Evolutionary conservation across 2,797 vertebrate genomes (phyloP), one percentile per base, ranked within the genome.

Genomic region (Melanogrammus aeglefinus): DNA sequence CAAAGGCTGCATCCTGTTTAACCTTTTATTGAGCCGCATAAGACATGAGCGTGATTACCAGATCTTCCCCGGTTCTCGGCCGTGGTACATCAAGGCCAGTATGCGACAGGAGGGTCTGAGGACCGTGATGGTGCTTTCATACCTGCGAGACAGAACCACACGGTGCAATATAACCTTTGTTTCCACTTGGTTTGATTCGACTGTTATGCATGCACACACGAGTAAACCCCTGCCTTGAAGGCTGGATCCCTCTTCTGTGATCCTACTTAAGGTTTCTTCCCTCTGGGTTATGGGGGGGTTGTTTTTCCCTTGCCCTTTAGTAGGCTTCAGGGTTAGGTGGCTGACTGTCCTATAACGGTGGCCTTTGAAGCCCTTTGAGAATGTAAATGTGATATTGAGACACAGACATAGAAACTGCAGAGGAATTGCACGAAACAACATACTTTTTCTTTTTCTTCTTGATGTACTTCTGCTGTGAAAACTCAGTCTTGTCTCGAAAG

Each of bases 361-460:
- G 14, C 13, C 41, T 44, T 4, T 44, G 41, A 44, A 44, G 38
- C 38, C 9, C 38, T 39, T 39, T 39, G 38, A 39, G 38, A 39
- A 39, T 9, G 38, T 39, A 9, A 39, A 39, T 39, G 38, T 39
- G 38, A 39, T 63, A 8, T n/a, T 9, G 57, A 5, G 57, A 8
- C 57, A 63, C 57, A 21, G 8, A 63, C 57, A 57, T 6, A 3
- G 72, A 27, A 29, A 51, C 8, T 14, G 9, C 51, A 72, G 18
- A 57, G 51, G 57, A 31, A 74, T n/a, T 76, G 51, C 38, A 3
- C 0, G 51, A 70, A n/a, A 18, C 33, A 16, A 73, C 35, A 94
- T 93, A 99, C 98, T 99, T 99, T 87, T 96, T 99, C 83, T 97
- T 99, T 93, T 99, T 99, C 95, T 99, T 99, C 94, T 99, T 99